phyloP scores from a whole-genome alignment of 2,797 vertebrate genomes.

The Poeciliopsis paucimaculata region DNA sequence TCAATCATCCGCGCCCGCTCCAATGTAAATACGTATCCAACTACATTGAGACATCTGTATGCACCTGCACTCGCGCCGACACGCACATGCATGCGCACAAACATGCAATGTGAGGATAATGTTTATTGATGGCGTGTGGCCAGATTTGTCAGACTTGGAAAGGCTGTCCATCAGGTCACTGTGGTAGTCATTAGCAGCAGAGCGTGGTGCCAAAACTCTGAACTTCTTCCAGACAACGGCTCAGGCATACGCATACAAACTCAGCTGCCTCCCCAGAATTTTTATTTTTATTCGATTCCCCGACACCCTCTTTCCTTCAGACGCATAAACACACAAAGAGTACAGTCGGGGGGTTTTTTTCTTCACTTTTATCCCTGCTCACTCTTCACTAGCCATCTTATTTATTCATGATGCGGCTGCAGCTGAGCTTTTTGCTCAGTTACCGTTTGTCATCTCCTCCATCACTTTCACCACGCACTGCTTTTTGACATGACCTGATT shows the following conservation, averaged over 20 bases:
- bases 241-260: background rate
- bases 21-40: constrained; percentile 32
- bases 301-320: background rate
- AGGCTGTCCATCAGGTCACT: constrained; percentile 61
- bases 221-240: constrained; percentile 6
- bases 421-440: constrained; percentile 42
- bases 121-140: constrained; percentile 65
- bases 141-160: constrained; percentile 46
- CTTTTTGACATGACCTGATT: constrained; percentile 60
- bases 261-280: background rate
- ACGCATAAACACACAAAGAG: background rate
- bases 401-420: constrained; percentile 58
- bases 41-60: constrained; percentile 49
- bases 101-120: constrained; percentile 55
- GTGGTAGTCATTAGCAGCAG: constrained; percentile 52
- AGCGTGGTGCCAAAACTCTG: constrained; percentile 10
- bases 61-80: background rate
- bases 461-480: constrained; percentile 28
- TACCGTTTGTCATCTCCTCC: constrained; percentile 56
- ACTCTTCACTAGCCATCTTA: constrained; percentile 18
- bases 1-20: constrained; percentile 64
- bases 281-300: background rate
- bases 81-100: constrained; percentile 11
- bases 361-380: constrained; percentile 13
- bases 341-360: background rate